These are phyloP conservation scores for Amblyjoppa fuscipennis DNA, from an alignment of 2,888 invertebrate genomes.

Conservation along the genomic window DNA sequence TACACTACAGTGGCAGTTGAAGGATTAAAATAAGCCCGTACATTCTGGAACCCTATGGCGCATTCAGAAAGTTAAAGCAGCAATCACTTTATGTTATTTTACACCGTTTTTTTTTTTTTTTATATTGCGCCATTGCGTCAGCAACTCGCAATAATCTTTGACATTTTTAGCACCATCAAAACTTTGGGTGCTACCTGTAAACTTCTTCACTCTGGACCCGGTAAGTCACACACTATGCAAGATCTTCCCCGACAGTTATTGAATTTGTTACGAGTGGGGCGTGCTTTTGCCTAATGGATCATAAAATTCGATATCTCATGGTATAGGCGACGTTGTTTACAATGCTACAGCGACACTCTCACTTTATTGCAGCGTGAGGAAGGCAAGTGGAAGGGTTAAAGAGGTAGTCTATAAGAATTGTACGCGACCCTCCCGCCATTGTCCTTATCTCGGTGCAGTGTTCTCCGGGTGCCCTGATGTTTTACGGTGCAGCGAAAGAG, in stretches of 20 bases:
- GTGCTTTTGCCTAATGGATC: slow-evolving; percentile 69
- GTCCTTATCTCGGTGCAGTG: slow-evolving; percentile 55
- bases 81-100: slow-evolving; percentile 28
- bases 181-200: background rate
- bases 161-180: background rate
- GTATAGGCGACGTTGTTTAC: slow-evolving; percentile 6
- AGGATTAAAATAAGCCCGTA: background rate
- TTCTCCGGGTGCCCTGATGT: slow-evolving; percentile 44
- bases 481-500: slow-evolving; percentile 54
- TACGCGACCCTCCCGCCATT: slow-evolving; percentile 9
- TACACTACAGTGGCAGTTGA: background rate
- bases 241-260: slow-evolving; percentile 49
- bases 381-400: background rate
- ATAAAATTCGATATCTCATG: slow-evolving; percentile 68
- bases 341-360: slow-evolving; percentile 1
- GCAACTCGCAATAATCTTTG: background rate
- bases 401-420: slow-evolving; percentile 46
- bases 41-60: background rate
- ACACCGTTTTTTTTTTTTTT: slow-evolving; percentile 11
- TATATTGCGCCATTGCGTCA: background rate
- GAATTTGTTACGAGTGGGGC: slow-evolving; percentile 72
- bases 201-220: background rate
- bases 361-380: slow-evolving; percentile 41
- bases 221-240: background rate
- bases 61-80: slow-evolving; percentile 7